Base-by-base conservation (phyloP, 2,888 invertebrate species). In the Teleogryllus oceanicus region DNA sequence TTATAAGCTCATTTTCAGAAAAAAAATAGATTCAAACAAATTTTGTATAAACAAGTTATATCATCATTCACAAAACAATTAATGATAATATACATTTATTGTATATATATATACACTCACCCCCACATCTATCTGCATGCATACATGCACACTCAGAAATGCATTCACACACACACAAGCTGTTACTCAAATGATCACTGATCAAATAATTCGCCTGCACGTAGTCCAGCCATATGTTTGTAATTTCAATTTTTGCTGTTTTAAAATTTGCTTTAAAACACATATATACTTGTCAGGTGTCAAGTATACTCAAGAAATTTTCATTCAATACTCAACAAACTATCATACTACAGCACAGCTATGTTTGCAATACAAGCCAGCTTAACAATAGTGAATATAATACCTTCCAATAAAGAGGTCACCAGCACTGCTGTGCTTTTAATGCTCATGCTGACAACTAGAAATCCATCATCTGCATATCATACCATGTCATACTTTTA, bases 91-190 rank as follows among this genome's bases (percentile, higher is more conserved):
- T 37, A 37, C 24, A 37, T 37, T 76, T 37, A 37, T 37, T 76
- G 49, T 76, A n/a, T 76, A 76, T 76, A 76, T 76, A 76, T 76
- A 76, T 76, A 76, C 49, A 76, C 49, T 37, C 49, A 76, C 20
- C 16, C 49, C 24, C 49, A 76, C 20, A 76, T 76, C 24, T 76
- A 76, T 76, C 24, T 76, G 49, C 49, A 76, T 76, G 49, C 49
- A 76, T 76, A 18, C 62, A 62, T 62, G 62, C n/a, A n/a, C 62
- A 62, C n/a, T 62, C 62, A 62, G 16, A 62, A 18, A 62, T 37
- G n/a, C 62, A 62, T 62, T 62, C 62, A 62, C 16, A 62, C 62
- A 18, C 62, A 62, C 62, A 18, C 62, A 62, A 62, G 62, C 62
- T 62, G 62, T 62, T 62, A 18, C 10, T 62, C 62, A n/a, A 18